Evolutionary conservation across 2,797 vertebrate genomes (phyloP).

Genomic region (Microctenopoma steveboyesi): DNA sequence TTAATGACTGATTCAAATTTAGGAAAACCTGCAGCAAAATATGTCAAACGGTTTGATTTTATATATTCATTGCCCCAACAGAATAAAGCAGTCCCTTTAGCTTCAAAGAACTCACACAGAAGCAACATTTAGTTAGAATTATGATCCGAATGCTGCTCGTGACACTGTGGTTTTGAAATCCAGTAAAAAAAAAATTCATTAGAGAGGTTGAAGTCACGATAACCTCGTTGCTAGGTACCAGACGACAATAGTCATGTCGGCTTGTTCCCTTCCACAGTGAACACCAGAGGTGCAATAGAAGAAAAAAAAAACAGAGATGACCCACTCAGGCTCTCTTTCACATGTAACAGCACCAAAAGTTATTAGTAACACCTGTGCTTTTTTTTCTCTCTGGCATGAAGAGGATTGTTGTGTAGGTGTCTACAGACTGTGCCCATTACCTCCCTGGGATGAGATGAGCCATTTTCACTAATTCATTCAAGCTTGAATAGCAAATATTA

Average conservation of each 20-base stretch:
- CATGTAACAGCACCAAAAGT: not conserved
- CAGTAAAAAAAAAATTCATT: not conserved
- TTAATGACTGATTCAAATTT: not conserved
- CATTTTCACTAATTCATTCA: not conserved
- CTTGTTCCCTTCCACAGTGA: not conserved
- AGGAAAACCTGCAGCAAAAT: not conserved
- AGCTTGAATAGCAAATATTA: not conserved
- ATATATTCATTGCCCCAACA: not conserved
- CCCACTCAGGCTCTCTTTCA: not conserved
- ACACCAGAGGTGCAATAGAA: not conserved
- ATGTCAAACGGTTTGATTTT: too few relatives aligned
- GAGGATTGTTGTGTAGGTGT: not conserved
- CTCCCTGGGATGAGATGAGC: too few relatives aligned
- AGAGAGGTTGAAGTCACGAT: conserved; percentile 1
- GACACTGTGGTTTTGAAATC: not conserved
- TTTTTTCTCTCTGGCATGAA: not conserved
- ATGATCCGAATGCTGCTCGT: not conserved
- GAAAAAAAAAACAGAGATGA: not conserved
- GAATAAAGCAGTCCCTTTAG: not conserved
- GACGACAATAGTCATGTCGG: conserved; percentile 10
- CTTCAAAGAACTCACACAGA: not conserved
- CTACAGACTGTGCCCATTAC: not conserved
- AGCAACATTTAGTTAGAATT: not conserved
- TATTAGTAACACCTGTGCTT: too few relatives aligned
- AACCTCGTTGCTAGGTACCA: conserved; percentile 24